Base-by-base conservation (phyloP, 2,797 vertebrate species). In the Ispidina lecontei region DNA sequence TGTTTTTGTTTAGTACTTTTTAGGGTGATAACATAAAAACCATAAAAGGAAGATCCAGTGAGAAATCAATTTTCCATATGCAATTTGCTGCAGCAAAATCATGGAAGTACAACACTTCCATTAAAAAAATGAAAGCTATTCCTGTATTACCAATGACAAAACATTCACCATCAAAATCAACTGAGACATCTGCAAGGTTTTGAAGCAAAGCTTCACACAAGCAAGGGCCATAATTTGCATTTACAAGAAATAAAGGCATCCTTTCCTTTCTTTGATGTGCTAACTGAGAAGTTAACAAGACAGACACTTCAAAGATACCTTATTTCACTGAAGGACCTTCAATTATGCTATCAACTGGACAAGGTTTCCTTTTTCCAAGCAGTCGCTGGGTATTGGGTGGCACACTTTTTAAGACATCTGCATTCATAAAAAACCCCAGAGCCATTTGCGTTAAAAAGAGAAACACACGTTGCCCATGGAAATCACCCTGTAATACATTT, bases 181-280 rank as follows among this genome's bases (percentile, higher is more conserved):
- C 68, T 52, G 55, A 82, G 76, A 93, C 26, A 93, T 49, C 28
- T 71, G 72, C 47, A 74, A 74, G 46, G 74, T 92, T 95, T 71
- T 93, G 82, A 88, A 94, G 72, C 35, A 52, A 37, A 39, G 43
- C 39, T 91, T 89, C 26, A 71, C 63, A 63, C 13, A 83, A 54
- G 31, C 6, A 3, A 63, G 80, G 91, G 79, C 15, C 18, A 1
- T 59, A 49, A 96, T 92, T 87, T 91, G 79, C 81, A 95, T 96
- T 79, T 83, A 49, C 58, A 58, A 63, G 85, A 75, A 92, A 83
- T 73, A 95, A 89, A 93, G 26, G 37, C 26, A 10, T 29, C 20
- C 65, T 91, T 84, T 46, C 62, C 41, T 90, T 54, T 21, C 81
- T 96, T 93, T 95, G 91, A 94, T 90, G 86, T 87, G 90, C 37